Conservation (phyloP, 1,140 invertebrate species). For the Onthophagus taurus region DNA sequence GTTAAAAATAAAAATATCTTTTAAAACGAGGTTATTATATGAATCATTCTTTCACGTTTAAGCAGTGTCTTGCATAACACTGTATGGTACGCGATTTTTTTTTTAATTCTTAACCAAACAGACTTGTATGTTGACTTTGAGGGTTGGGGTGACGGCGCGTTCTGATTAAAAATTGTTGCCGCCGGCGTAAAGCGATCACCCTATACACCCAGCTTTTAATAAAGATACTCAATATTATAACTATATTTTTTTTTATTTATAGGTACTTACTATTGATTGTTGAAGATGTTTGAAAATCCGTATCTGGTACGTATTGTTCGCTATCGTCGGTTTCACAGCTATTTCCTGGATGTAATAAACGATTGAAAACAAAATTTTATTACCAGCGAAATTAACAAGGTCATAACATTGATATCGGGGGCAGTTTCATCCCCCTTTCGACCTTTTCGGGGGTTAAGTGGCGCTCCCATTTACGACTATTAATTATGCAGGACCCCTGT, state of each 20-base stretch:
- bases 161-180: slow-evolving; percentile 20
- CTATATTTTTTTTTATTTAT: background rate
- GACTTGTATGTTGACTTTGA: slow-evolving; percentile 17
- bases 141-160: slow-evolving; percentile 6
- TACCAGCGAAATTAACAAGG: too few species aligned
- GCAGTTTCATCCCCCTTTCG: too few species aligned
- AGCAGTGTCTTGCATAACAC: too few species aligned
- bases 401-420: too few species aligned
- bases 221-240: background rate
- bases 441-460: slow-evolving; percentile 29
- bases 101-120: slow-evolving; percentile 22
- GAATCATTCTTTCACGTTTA: too few species aligned
- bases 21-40: too few species aligned
- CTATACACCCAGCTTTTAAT: background rate
- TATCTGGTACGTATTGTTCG: slow-evolving; percentile 34
- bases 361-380: too few species aligned
- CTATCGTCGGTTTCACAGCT: slow-evolving; percentile 35
- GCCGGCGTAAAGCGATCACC: slow-evolving; percentile 3
- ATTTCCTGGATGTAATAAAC: slow-evolving; percentile 27
- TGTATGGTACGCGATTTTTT: slow-evolving; percentile 18
- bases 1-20: too few species aligned
- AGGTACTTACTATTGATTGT: slow-evolving; percentile 3
- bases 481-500: slow-evolving; percentile 30
- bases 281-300: slow-evolving; percentile 21
- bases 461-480: slow-evolving; percentile 31